Evolutionary conservation across 2,797 vertebrate genomes (phyloP), one percentile per base, ranked within the genome.

Genomic region (Notamacropus eugenii): DNA sequence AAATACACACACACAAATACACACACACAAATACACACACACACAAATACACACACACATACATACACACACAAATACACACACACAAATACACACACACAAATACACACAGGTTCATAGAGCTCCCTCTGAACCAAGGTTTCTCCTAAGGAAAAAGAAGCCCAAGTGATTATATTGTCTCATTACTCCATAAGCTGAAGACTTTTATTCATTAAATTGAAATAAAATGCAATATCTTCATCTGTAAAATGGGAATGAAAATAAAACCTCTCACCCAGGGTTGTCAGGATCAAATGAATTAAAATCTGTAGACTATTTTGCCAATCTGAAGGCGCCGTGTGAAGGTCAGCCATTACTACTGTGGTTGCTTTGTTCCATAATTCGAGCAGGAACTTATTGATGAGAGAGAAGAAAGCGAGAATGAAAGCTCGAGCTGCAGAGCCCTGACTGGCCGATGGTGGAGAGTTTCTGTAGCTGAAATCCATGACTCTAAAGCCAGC

Each of bases 131-230:
- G 22, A 91, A 50, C 34, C 92, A 96, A 55, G 4, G 0, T 31
- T 94, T 96, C 55, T 92, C 31, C 62, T 59, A 94, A 56, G 67
- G 34, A 92, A 27, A 62, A 22, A 92, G 74, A 92, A 58, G 13
- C 13, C 59, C 34, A n/a, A n/a, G 6, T n/a, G 34, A 4, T 14
- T 67, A 14, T 34, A 59, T 16, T n/a, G n/a, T 0, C n/a, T n/a
- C 62, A 67, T n/a, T 67, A 14, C 12, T 16, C 34, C 19, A n/a
- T 14, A 67, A 67, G 14, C 3, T 5, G 34, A 67, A 67, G 14
- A 67, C 13, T 67, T 67, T 67, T 67, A 5, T 19, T 67, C 34
- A 67, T 67, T 67, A n/a, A n/a, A n/a, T 4, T 19, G n/a, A 59
- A 29, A 31, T 10, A n/a, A 67, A 67, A 67, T 5, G n/a, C 62